Evolutionary conservation across 2,113 vertebrate species (phyloP).

Genomic region (Scomber colias): DNA sequence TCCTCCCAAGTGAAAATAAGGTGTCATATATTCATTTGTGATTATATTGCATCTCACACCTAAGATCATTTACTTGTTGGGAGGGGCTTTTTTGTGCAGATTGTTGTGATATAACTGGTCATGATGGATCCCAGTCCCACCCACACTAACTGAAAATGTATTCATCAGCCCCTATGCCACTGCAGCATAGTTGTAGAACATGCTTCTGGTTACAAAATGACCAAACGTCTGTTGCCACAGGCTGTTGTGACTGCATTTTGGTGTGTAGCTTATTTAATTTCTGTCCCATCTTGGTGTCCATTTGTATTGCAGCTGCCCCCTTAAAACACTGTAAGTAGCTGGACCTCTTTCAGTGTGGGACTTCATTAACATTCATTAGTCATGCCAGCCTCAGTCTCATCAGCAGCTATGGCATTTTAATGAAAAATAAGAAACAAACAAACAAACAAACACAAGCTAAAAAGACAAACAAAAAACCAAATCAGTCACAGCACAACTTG

Average conservation of each 20-base stretch:
- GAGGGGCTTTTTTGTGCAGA: background rate
- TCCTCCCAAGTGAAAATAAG: constrained; percentile 19
- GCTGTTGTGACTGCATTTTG: constrained; percentile 3
- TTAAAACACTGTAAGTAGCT: constrained; percentile 19
- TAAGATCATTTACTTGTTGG: constrained; percentile 2
- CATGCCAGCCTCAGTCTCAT: constrained; percentile 15
- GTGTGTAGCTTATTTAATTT: constrained; percentile 29
- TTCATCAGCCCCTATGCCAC: background rate
- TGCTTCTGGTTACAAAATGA: background rate
- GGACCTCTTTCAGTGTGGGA: constrained; percentile 13
- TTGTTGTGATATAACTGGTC: constrained; percentile 22
- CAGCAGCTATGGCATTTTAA: too few species aligned
- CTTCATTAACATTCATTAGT: constrained; percentile 10
- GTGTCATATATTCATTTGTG: constrained; percentile 18
- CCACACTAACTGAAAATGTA: constrained; percentile 24
- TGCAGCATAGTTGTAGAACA: background rate
- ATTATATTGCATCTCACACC: constrained; percentile 24
- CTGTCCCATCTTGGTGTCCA: constrained; percentile 9
- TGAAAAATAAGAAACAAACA: too few species aligned
- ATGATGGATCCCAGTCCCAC: background rate
- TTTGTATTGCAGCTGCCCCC: constrained; percentile 17
- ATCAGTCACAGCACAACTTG: background rate
- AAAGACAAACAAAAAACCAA: constrained; percentile 22
- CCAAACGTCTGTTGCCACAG: constrained; percentile 5
- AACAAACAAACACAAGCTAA: too few species aligned